Conservation (phyloP, 2,113 vertebrate genomes). For the Varanus komodoensis region DNA sequence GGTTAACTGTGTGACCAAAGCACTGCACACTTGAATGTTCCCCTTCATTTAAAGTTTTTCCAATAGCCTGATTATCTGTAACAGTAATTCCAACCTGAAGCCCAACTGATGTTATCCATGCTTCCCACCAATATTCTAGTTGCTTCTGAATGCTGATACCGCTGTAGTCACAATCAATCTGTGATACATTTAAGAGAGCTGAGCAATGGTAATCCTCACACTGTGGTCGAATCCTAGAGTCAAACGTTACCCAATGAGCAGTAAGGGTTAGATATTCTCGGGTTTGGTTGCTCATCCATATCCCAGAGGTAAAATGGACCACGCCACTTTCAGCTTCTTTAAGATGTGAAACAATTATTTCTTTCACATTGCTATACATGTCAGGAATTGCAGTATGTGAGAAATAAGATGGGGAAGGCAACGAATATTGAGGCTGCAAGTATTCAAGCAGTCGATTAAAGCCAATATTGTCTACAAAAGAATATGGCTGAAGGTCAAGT, state of each 20-base stretch:
- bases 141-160: slow-evolving; percentile 91
- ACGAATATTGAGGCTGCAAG: slow-evolving; percentile 93
- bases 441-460: slow-evolving; percentile 92
- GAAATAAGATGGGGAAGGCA: slow-evolving; percentile 92
- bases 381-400: slow-evolving; percentile 95
- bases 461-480: slow-evolving; percentile 92
- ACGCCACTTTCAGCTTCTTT: slow-evolving; percentile 93
- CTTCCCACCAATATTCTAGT: slow-evolving; percentile 95
- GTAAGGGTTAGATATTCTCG: slow-evolving; percentile 94
- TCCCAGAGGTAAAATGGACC: slow-evolving; percentile 93
- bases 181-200: slow-evolving; percentile 91
- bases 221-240: slow-evolving; percentile 86
- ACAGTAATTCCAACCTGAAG: slow-evolving; percentile 94
- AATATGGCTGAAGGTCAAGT: slow-evolving; percentile 97
- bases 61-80: slow-evolving; percentile 88
- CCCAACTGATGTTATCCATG: slow-evolving; percentile 91
- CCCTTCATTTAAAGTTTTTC: slow-evolving; percentile 87
- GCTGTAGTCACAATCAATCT: slow-evolving; percentile 91
- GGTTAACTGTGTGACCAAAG: slow-evolving; percentile 92
- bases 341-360: slow-evolving; percentile 88
- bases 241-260: slow-evolving; percentile 94
- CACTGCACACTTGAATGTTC: slow-evolving; percentile 90
- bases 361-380: slow-evolving; percentile 94
- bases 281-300: slow-evolving; percentile 96
- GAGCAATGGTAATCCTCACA: slow-evolving; percentile 94